These are phyloP conservation scores for Myotis yumanensis DNA, from an alignment of 2,113 vertebrate genomes.

Conservation along the genomic window DNA sequence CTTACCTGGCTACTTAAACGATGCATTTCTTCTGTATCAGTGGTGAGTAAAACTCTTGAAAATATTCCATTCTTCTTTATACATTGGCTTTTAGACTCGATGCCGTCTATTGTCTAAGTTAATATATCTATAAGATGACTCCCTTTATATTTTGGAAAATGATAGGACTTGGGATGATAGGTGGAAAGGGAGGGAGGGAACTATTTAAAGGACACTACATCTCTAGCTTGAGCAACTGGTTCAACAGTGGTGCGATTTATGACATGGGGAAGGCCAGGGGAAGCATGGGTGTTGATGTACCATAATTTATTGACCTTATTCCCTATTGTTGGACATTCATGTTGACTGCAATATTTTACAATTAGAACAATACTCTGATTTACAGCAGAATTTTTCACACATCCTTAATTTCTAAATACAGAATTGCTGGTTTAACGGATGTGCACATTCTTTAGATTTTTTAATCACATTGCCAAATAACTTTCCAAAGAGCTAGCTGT, in stretches of 20 bases:
- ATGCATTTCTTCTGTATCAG: neutral
- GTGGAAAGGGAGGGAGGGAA: neutral
- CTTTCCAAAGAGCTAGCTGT: neutral
- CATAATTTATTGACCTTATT: neutral
- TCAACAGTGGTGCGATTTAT: neutral
- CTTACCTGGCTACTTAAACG: neutral
- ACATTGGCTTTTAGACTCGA: neutral
- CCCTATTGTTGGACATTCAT: neutral
- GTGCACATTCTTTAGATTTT: neutral
- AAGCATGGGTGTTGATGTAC: neutral
- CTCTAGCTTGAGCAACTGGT: neutral
- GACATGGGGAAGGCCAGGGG: neutral
- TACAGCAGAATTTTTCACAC: neutral
- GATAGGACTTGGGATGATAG: neutral
- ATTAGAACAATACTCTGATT: neutral
- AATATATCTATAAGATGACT: neutral
- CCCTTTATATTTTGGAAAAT: neutral
- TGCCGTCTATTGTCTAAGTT: neutral
- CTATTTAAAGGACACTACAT: neutral
- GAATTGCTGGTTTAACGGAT: neutral
- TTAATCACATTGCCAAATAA: neutral
- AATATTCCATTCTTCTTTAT: neutral
- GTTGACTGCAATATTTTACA: neutral
- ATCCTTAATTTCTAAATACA: constrained; percentile 21
- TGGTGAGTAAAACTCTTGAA: neutral